Conservation (phyloP, 2,113 vertebrate species). For the Calcarius ornatus region DNA sequence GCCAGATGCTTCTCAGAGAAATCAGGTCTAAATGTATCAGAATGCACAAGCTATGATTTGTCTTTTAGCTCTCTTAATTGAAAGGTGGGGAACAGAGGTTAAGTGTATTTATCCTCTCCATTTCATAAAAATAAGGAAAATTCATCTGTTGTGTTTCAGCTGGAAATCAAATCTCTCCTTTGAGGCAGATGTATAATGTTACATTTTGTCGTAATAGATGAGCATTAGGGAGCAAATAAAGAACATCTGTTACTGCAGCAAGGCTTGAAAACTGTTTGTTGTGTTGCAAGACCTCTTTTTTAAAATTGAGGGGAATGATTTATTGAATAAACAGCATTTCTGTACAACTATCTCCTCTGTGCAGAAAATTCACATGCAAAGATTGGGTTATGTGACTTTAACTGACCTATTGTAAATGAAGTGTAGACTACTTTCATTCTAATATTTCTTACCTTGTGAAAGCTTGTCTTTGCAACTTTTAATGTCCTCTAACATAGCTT, state of each 20-base stretch:
- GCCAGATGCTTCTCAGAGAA: not conserved
- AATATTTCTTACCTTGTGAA: not conserved
- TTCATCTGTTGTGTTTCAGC: not conserved
- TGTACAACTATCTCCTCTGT: not conserved
- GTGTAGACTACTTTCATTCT: not conserved
- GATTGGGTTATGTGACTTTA: not conserved
- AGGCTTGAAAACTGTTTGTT: not conserved
- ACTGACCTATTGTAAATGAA: not conserved
- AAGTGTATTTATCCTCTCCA: not conserved
- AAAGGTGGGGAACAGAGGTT: not conserved
- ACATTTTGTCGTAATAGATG: not conserved
- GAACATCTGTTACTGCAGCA: not conserved
- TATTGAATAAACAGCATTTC: not conserved
- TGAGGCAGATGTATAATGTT: not conserved
- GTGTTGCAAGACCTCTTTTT: not conserved
- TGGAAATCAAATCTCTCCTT: slow-evolving; percentile 6
- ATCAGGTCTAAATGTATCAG: not conserved
- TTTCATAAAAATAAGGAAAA: slow-evolving; percentile 4
- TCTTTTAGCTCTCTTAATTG: not conserved
- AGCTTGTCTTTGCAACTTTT: not conserved
- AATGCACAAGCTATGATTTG: not conserved
- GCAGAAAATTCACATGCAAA: not conserved
- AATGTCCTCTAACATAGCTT: not conserved
- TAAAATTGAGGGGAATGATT: not conserved
- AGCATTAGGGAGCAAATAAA: not conserved